Evolutionary conservation across 2,888 invertebrate species (phyloP), one percentile per base, ranked within the genome.

Genomic region (Atrina japonica): DNA sequence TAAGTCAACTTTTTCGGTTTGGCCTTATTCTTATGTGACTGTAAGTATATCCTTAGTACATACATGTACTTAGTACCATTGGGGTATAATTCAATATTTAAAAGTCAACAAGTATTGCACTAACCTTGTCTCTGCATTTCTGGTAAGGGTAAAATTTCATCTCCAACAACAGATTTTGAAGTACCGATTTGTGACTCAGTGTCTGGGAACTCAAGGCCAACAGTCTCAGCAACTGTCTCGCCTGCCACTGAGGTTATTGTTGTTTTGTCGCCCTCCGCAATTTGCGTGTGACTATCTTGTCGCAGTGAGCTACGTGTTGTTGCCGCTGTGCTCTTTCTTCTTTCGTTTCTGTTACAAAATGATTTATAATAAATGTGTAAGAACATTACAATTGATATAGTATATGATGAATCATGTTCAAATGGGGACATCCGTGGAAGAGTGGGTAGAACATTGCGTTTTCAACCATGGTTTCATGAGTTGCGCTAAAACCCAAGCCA

Each of bases 291-390:
- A 60, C 78, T 80, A 9, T 77, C 80, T 43, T 72, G 77, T 63
- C 71, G 76, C 18, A 77, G n/a, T 18, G 78, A 76, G 47, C 76
- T 78, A 0, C 63, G 63, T 21, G 60, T 66, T 1, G 74, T 72
- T 6, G 75, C 78, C 9, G 80, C 77, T 56, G 75, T 81, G 52
- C 83, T 81, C 50, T 80, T 81, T 21, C 80, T 73, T 49, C 81
- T 77, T 53, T 80, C 78, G 23, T 61, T 30, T 21, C 49, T 50
- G 21, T 30, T 47, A 35, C 47, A 49, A 61, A 25, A 25, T 11
- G 27, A 53, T n/a, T n/a, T n/a, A n/a, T n/a, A n/a, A n/a, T n/a
- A n/a, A n/a, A n/a, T n/a, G n/a, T n/a, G n/a, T n/a, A n/a, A n/a
- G n/a, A n/a, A n/a, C n/a, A n/a, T n/a, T n/a, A n/a, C n/a, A n/a